Percentiles rank a stretch among this genome's conserved stretches.
These are phyloP conservation scores for Manacus vitellinus DNA, from an alignment of 2,113 vertebrate genomes.

Conservation along the genomic window DNA sequence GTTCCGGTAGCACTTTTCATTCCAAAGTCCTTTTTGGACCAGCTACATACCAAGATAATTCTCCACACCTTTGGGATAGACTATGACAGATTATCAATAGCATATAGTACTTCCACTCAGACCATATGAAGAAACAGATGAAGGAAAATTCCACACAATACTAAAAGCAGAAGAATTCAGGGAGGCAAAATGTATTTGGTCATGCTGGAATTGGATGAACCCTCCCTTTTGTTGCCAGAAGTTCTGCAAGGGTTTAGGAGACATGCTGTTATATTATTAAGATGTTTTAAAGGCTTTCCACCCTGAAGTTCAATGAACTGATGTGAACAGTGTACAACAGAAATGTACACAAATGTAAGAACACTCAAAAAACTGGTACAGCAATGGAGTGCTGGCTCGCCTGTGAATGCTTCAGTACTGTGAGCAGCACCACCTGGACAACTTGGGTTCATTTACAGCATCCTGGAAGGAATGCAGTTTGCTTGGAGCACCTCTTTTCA, in stretches of 20 bases:
- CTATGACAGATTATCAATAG: not conserved
- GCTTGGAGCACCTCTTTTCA: not conserved
- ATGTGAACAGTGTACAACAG: not conserved
- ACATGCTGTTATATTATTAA: not conserved
- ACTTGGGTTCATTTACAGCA: not conserved
- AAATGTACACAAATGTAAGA: not conserved
- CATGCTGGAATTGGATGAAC: not conserved
- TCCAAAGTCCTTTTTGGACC: not conserved
- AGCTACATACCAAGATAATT: not conserved
- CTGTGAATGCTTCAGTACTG: not conserved
- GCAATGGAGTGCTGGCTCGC: not conserved
- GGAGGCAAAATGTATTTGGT: not conserved
- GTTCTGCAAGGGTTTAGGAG: not conserved
- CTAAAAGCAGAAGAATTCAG: not conserved
- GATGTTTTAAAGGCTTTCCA: not conserved
- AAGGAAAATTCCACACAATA: not conserved
- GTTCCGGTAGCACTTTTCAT: not conserved
- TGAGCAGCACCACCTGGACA: not conserved
- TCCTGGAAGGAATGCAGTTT: not conserved
- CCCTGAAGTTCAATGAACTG: not conserved
- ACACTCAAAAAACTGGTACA: not conserved
- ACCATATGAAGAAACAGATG: not conserved
- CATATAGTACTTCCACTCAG: not conserved
- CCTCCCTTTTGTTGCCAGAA: not conserved
- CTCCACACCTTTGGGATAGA: not conserved